Conservation (phyloP, 2,113 vertebrate genomes). For the Notarius lentiginosus region DNA sequence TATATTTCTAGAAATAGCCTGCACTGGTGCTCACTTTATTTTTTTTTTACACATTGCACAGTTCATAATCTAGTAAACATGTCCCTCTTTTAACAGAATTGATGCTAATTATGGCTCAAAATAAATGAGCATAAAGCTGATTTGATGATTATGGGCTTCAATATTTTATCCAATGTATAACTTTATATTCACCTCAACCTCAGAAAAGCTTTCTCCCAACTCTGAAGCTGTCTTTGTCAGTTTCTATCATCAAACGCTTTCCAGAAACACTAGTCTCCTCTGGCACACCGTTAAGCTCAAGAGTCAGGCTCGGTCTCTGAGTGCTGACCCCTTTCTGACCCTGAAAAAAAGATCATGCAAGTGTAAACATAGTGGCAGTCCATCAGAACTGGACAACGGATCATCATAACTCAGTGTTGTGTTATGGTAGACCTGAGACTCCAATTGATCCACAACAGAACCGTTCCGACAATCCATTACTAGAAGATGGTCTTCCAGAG, state of each 20-base stretch:
- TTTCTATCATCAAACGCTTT: constrained; percentile 21
- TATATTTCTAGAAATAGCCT: background rate
- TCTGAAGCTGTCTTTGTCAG: constrained; percentile 11
- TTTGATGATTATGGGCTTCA: background rate
- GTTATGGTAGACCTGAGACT: constrained; percentile 26
- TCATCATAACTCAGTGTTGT: constrained; percentile 44
- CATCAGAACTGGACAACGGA: constrained; percentile 47
- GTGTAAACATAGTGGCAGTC: constrained; percentile 62
- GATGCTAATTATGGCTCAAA: background rate
- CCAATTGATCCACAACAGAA: constrained; percentile 42
- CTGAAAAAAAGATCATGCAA: constrained; percentile 59
- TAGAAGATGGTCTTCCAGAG: background rate
- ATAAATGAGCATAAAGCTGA: background rate
- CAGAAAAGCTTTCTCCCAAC: background rate
- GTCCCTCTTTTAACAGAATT: background rate
- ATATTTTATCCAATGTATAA: background rate
- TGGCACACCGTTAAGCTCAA: background rate
- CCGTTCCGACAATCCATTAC: background rate
- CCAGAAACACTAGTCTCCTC: constrained; percentile 14
- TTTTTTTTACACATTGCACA: background rate
- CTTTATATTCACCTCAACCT: background rate
- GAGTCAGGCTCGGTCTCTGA: constrained; percentile 34
- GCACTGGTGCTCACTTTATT: background rate
- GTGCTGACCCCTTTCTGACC: constrained; percentile 54
- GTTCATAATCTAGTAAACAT: background rate